Evolutionary conservation across 2,113 vertebrate species (phyloP).

Genomic region (Syngnathoides biaculeatus): DNA sequence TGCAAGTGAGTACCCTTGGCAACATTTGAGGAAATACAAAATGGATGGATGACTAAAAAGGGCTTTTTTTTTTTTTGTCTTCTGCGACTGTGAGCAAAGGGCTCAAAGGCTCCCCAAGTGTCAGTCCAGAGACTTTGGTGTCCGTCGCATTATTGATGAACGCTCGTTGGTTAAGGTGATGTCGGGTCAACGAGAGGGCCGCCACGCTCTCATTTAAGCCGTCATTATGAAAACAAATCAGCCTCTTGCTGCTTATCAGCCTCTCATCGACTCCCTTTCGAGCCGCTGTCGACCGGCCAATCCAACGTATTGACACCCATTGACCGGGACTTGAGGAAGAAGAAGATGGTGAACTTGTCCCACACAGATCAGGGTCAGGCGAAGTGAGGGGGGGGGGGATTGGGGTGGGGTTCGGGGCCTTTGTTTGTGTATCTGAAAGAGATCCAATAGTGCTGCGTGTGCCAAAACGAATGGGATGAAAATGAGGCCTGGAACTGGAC

Average conservation of each 20-base stretch:
- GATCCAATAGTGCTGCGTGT: slow-evolving; percentile 54
- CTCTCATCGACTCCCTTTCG: slow-evolving; percentile 69
- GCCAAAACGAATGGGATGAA: slow-evolving; percentile 58
- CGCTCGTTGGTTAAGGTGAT: slow-evolving; percentile 57
- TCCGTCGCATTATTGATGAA: slow-evolving; percentile 50
- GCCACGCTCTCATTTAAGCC: slow-evolving; percentile 63
- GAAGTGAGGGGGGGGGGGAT: slow-evolving; percentile 39
- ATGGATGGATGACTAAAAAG: not conserved
- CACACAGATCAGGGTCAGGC: slow-evolving; percentile 66
- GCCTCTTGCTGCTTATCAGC: slow-evolving; percentile 67
- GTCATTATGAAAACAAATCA: slow-evolving; percentile 80
- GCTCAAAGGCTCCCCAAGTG: not conserved
- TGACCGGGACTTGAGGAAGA: slow-evolving; percentile 68
- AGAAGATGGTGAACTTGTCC: slow-evolving; percentile 71
- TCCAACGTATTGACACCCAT: slow-evolving; percentile 71
- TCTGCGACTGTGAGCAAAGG: not conserved
- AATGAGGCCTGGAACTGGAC: slow-evolving; percentile 49
- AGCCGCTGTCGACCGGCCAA: slow-evolving; percentile 58
- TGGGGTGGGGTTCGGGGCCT: no score
- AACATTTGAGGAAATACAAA: no score
- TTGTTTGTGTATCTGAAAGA: slow-evolving; percentile 24
- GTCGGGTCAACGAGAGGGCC: slow-evolving; percentile 47
- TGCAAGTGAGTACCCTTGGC: no score
- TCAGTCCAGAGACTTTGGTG: slow-evolving; percentile 16
- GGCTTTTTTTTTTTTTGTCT: not conserved